Conservation (phyloP, 2,888 invertebrate genomes). For the Digitonthophagus gazella region DNA sequence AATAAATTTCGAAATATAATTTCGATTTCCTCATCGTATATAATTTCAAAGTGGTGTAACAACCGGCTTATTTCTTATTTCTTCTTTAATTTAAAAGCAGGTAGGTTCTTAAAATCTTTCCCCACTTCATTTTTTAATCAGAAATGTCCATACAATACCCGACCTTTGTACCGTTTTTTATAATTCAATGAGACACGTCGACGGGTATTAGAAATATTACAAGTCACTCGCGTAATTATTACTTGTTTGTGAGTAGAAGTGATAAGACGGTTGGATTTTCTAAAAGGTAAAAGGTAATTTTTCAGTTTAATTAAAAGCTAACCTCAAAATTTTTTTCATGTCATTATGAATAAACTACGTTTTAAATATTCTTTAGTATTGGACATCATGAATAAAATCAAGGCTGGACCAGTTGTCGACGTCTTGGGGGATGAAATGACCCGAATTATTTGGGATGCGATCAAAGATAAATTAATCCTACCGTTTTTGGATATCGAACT, state of each 20-base stretch:
- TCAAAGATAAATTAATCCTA: constrained; percentile 94
- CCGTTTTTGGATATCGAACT: constrained; percentile 95
- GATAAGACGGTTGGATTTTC: background rate
- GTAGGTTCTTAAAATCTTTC: no score
- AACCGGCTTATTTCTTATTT: background rate
- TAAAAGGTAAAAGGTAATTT: background rate
- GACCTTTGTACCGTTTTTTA: background rate
- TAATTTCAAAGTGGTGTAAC: background rate
- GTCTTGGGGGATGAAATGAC: constrained; percentile 96
- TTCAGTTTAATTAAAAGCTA: no score
- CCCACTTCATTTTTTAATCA: no score
- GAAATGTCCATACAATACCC: background rate
- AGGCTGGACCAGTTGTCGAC: constrained; percentile 87
- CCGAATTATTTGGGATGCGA: constrained; percentile 96
- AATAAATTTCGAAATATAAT: background rate
- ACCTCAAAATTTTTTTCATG: no score
- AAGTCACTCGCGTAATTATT: background rate
- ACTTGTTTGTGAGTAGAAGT: background rate
- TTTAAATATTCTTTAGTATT: background rate
- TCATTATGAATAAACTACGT: no score
- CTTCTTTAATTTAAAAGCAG: background rate
- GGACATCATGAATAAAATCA: constrained; percentile 61
- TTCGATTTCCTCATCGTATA: background rate
- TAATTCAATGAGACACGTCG: background rate
- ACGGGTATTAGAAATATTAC: no score